Percentiles rank a stretch among this genome's conserved stretches.
Conservation (phyloP, 2,797 vertebrate genomes). For the Hypotaenidia philippensis region DNA sequence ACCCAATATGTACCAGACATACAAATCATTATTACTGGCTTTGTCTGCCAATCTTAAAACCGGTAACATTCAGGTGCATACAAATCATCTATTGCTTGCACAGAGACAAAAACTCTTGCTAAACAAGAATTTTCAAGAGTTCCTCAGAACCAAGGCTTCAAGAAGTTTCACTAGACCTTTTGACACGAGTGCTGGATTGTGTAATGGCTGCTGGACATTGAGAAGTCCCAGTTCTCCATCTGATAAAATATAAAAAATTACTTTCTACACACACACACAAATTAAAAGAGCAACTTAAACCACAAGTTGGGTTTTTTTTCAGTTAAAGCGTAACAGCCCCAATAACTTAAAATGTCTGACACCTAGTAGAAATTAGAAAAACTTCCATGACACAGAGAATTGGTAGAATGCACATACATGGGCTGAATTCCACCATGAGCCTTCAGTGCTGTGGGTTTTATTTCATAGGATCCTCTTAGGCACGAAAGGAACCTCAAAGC, state of each 20-base stretch:
- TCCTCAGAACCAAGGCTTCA: not conserved
- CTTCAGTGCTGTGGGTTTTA: not conserved
- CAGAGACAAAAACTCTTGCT: not conserved
- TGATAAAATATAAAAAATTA: not conserved
- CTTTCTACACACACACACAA: not conserved
- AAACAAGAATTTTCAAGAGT: not conserved
- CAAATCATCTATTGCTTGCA: not conserved
- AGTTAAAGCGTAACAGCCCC: not conserved
- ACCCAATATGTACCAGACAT: slow-evolving; percentile 34
- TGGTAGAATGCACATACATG: not conserved
- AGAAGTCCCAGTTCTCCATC: not conserved
- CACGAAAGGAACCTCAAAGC: not conserved
- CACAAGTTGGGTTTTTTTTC: not conserved
- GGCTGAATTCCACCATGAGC: not conserved
- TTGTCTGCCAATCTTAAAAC: slow-evolving; percentile 54
- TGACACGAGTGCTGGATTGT: not conserved
- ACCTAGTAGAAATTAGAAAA: not conserved
- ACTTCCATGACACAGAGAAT: not conserved
- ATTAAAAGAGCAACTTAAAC: not conserved
- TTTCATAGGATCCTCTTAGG: not conserved
- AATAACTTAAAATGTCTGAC: not conserved
- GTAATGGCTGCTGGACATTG: not conserved
- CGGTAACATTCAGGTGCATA: slow-evolving; percentile 4
- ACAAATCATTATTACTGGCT: slow-evolving; percentile 44
- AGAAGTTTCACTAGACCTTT: not conserved